Base-by-base conservation (phyloP, 2,113 vertebrate species). In the Merops nubicus region DNA sequence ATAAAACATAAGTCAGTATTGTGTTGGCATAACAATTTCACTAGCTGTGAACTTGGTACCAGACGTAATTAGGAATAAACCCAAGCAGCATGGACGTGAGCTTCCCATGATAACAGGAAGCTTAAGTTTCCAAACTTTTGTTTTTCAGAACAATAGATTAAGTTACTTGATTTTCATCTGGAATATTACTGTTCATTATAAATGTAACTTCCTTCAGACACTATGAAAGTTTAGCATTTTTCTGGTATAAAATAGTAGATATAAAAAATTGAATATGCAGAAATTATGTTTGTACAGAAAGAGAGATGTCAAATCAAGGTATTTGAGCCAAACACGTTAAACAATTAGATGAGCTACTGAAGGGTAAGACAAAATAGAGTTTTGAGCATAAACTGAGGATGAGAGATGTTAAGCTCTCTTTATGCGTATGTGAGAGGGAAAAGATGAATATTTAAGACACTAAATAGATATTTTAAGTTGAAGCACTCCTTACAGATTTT, bases 401-500 rank as follows among this genome's bases (percentile, higher is more conserved):
- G 43, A 8, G 53, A 31, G 31, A 34, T 23, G 8, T 51, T 62
- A 80, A 74, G 6, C 1, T 59, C 43, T 31, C 0, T 25, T 8
- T 72, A 3, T 42, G 18, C 7, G 2, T 45, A 19, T 50, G 13
- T 26, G n/a, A 54, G 10, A 79, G 23, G 10, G 19, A 76, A 21
- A 67, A 4, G 26, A 68, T 51, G 36, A 59, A 45, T 57, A 48
- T 38, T 89, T 51, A 76, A 87, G 50, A 8, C n/a, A 93, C 5
- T n/a, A 68, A 40, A n/a, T 9, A 88, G 17, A 8, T 77, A 88
- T 76, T 91, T 93, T 43, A 80, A 45, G 2, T 81, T 62, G 19
- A 72, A 96, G 31, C 15, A 31, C 31, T 96, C 84, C 99, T 99
- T 98, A 99, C 99, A 99, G 97, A 75, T 99, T 99, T 94, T 98